Percentiles rank a stretch among this genome's conserved stretches.
These are phyloP conservation scores for Montipora foliosa DNA, from an alignment of 64 coral and sea anemone species.

Conservation along the genomic window DNA sequence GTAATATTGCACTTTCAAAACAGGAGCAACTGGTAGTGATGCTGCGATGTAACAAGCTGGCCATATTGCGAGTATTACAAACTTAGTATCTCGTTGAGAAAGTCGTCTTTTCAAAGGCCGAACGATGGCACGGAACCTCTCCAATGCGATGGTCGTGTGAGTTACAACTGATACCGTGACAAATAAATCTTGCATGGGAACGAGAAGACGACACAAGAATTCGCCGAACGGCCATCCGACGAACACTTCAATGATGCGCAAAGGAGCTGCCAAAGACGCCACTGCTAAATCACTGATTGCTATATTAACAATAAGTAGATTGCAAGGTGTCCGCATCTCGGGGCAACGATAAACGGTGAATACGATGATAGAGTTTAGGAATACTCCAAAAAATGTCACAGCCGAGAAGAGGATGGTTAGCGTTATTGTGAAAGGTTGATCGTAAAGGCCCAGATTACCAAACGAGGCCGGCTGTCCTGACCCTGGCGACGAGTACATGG, in stretches of 20 bases:
- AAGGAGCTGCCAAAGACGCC: conserved; percentile 58
- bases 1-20: background rate
- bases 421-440: conserved; percentile 16
- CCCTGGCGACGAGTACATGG: background rate
- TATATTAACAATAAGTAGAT: conserved; percentile 89
- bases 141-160: conserved; percentile 81
- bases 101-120: conserved; percentile 82
- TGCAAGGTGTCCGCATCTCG: conserved; percentile 78
- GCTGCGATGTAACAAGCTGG: conserved; percentile 68
- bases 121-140: conserved; percentile 84
- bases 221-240: conserved; percentile 84
- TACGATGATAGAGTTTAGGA: conserved; percentile 73
- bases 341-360: conserved; percentile 75
- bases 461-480: background rate
- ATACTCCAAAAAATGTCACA: conserved; percentile 50
- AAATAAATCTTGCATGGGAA: conserved; percentile 83
- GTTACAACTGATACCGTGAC: conserved; percentile 84
- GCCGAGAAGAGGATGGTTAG: conserved; percentile 17
- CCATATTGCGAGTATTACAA: conserved; percentile 75
- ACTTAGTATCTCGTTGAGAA: conserved; percentile 64
- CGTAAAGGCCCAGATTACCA: background rate
- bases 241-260: conserved; percentile 63
- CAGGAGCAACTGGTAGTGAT: conserved; percentile 45
- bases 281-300: conserved; percentile 80
- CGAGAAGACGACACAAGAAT: conserved; percentile 58